These are phyloP conservation scores for Uria aalge DNA, from an alignment of 2,113 vertebrate species.

Conservation along the genomic window DNA sequence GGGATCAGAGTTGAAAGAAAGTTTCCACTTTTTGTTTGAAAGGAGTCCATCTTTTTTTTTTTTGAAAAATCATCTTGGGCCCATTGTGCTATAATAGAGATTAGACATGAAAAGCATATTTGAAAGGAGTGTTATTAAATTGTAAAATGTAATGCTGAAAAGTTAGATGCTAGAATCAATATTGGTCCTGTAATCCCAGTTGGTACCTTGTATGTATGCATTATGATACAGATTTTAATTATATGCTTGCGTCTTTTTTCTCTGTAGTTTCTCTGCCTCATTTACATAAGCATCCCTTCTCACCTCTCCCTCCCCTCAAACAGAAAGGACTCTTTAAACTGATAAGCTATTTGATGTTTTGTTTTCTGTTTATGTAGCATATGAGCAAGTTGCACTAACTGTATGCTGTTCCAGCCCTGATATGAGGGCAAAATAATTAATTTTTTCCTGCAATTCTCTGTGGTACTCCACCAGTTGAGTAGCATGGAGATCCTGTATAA, in stretches of 20 bases:
- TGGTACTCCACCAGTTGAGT: not conserved
- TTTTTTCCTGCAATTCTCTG: not conserved
- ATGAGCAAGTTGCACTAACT: not conserved
- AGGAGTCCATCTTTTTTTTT: not conserved
- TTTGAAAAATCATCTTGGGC: not conserved
- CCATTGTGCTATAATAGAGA: not conserved
- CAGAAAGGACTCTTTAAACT: not conserved
- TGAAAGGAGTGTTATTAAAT: not conserved
- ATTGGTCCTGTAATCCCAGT: not conserved
- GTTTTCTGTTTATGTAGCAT: not conserved
- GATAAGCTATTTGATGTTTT: slow-evolving; percentile 18
- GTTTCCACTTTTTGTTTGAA: not conserved
- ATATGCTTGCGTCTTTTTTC: not conserved
- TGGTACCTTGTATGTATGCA: not conserved
- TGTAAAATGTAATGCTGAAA: not conserved
- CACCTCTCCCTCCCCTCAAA: not conserved
- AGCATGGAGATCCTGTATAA: not conserved
- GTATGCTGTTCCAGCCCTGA: slow-evolving; percentile 3
- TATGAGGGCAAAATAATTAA: slow-evolving; percentile 18
- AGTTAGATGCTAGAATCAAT: not conserved
- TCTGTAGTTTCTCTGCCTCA: slow-evolving; percentile 7
- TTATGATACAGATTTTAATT: slow-evolving; percentile 41
- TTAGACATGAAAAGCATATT: not conserved
- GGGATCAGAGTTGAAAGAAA: not conserved
- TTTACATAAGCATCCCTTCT: not conserved